phyloP scores from a whole-genome alignment of 2,888 invertebrate genomes.

The Ichneumoninae sp. region DNA sequence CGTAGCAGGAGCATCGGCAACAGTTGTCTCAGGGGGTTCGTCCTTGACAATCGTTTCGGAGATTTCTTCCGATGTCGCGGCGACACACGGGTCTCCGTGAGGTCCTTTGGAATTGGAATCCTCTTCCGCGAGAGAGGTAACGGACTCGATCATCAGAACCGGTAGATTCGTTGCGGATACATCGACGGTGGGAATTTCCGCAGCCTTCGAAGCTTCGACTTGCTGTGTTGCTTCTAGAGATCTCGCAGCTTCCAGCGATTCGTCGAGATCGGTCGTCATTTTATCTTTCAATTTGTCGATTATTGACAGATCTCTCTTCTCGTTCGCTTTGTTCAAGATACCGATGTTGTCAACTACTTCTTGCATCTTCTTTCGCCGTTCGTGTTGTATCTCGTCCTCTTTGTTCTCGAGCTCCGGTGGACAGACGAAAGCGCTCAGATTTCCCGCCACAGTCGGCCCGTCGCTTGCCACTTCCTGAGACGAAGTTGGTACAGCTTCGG shows the following conservation, averaged over 20 bases:
- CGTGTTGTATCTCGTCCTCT: slow-evolving; percentile 84
- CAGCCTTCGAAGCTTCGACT: neutral
- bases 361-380: slow-evolving; percentile 85
- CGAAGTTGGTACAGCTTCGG: slow-evolving; percentile 7
- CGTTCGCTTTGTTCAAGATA: slow-evolving; percentile 75
- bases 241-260: slow-evolving; percentile 18
- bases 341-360: slow-evolving; percentile 83
- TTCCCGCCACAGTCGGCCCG: slow-evolving; percentile 65
- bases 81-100: neutral
- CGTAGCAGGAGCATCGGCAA: neutral
- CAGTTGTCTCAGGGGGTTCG: slow-evolving; percentile 20
- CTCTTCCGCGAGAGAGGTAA: slow-evolving; percentile 45
- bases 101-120: neutral
- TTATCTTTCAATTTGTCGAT: slow-evolving; percentile 81
- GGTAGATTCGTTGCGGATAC: neutral
- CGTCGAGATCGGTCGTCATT: slow-evolving; percentile 75
- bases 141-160: slow-evolving; percentile 43
- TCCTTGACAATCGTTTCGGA: slow-evolving; percentile 45
- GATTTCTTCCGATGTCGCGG: slow-evolving; percentile 35
- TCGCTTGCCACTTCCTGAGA: slow-evolving; percentile 44
- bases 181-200: neutral
- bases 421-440: slow-evolving; percentile 81
- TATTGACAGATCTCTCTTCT: slow-evolving; percentile 78
- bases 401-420: slow-evolving; percentile 83
- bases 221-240: neutral